These are phyloP conservation scores for Synergus umbraculus DNA, from an alignment of 2,888 invertebrate species.

Conservation along the genomic window DNA sequence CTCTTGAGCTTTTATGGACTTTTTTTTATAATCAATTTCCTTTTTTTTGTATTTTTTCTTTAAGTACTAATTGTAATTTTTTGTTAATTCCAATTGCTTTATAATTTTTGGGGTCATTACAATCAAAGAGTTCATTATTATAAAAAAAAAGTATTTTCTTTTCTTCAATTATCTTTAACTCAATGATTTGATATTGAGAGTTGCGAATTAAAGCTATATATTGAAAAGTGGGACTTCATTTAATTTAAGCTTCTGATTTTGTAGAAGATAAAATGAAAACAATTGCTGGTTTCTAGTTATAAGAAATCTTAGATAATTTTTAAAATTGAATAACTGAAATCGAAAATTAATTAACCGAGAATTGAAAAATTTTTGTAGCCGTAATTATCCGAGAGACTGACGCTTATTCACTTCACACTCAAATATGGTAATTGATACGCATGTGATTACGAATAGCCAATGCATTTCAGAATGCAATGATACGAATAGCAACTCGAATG, in stretches of 20 bases:
- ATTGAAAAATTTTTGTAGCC: neutral
- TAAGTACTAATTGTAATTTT: neutral
- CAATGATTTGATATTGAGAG: too few species aligned
- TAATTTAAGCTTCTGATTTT: neutral
- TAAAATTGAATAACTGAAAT: neutral
- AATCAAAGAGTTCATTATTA: too few species aligned
- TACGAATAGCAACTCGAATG: conserved; percentile 32
- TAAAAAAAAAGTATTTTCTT: too few species aligned
- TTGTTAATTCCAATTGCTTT: neutral
- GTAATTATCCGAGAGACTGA: neutral
- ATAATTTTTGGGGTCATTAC: neutral
- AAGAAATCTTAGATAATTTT: too few species aligned
- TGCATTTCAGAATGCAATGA: conserved; percentile 17
- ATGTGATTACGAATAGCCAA: conserved; percentile 27
- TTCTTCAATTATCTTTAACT: too few species aligned
- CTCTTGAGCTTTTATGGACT: neutral
- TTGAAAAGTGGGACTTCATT: neutral
- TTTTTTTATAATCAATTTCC: neutral
- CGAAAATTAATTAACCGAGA: conserved; percentile 15
- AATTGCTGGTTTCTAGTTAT: neutral
- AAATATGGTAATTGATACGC: conserved; percentile 40
- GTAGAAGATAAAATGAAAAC: neutral
- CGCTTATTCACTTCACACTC: conserved; percentile 11
- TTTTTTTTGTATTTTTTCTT: neutral
- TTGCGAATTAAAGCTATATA: neutral